Conservation (phyloP, 2,113 vertebrate species). For the Junco hyemalis region DNA sequence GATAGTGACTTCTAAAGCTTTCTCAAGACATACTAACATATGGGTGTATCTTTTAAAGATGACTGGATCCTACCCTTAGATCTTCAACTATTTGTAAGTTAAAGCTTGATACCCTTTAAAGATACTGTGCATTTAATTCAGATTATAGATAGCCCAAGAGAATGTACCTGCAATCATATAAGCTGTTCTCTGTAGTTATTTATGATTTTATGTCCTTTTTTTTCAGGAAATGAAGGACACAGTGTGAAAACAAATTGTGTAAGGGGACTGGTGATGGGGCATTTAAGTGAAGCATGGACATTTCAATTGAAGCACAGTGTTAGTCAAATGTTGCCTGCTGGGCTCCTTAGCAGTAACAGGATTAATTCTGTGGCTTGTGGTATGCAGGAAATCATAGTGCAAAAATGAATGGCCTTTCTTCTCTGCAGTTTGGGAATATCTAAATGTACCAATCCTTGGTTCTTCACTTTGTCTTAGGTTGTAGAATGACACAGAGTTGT, state of each 20-base stretch:
- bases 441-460: background rate
- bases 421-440: background rate
- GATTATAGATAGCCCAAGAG: background rate
- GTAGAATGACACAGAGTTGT: background rate
- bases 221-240: background rate
- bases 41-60: background rate
- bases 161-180: background rate
- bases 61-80: background rate
- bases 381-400: background rate
- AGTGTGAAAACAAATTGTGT: background rate
- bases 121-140: background rate
- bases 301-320: background rate
- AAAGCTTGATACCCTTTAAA: background rate
- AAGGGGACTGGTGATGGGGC: background rate
- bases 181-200: background rate
- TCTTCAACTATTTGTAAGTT: background rate
- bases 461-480: background rate
- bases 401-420: background rate
- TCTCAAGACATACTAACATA: background rate
- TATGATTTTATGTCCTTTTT: background rate
- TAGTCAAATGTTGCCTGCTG: conserved; percentile 14
- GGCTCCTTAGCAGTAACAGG: conserved; percentile 2
- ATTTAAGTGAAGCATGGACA: conserved; percentile 9
- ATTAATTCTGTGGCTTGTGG: background rate
- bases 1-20: background rate